Base-by-base conservation (phyloP, 1,140 invertebrate genomes). In the Drosophila bifasciata region DNA sequence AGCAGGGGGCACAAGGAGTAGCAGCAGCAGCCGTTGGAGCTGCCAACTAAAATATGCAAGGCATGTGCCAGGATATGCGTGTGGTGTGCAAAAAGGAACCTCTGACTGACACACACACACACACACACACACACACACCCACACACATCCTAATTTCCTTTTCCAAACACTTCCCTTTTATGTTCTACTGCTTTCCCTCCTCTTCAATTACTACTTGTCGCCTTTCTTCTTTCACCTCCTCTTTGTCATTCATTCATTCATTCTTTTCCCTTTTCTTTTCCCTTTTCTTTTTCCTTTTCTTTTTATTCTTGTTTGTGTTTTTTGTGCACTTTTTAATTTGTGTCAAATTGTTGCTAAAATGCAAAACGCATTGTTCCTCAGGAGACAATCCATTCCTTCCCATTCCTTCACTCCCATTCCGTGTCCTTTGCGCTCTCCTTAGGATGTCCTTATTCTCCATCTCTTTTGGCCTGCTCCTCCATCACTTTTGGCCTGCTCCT, bases 331-430 rank as follows among this genome's bases (percentile, higher is more conserved):
- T 88, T 88, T 88, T 88, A 88, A 88, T 88, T 88, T 88, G 75
- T 88, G 83, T 88, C 83, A 88, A 88, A 88, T 88, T 88, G 83
- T 88, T 88, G 70, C 78, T 88, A 85, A 85, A 85, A 85, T 86
- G 80, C 81, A 86, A 86, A 85, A 85, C 76, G 81, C 76, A 86
- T 86, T 86, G 81, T 86, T 73, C 67, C 45, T 69, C 61, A 53
- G 48, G 59, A 53, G 76, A 68, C 52, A 44, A 44, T 40, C 49
- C 32, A 36, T 36, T 36, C 40, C 16, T 66, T 39, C 64, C 64
- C 61, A n/a, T 45, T 39, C 19, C 1, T 7, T 1, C 25, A 43
- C 25, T 56, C 44, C 45, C 70, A 49, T 51, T 19, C 52, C 52
- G 44, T 43, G 25, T 75, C 57, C 72, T 57, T 75, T 43, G 57